These are phyloP conservation scores for Dasyprocta punctata DNA, from an alignment of 2,113 vertebrate species.

Conservation along the genomic window DNA sequence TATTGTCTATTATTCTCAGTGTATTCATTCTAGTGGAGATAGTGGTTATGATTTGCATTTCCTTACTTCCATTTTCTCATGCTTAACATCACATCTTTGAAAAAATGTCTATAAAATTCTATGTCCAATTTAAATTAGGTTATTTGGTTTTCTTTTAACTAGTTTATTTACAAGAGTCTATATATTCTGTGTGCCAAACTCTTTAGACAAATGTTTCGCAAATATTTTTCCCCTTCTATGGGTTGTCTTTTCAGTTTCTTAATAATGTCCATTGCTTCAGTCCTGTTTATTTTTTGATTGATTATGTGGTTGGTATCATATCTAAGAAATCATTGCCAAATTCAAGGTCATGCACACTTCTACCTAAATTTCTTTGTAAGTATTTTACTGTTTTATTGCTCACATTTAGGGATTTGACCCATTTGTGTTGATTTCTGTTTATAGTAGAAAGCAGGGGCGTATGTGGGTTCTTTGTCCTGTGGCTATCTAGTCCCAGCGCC, in stretches of 20 bases:
- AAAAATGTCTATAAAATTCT: neutral
- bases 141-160: neutral
- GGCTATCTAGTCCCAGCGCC: neutral
- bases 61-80: neutral
- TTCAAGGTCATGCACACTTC: neutral
- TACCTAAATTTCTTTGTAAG: neutral
- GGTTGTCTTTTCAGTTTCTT: neutral
- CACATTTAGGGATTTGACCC: neutral
- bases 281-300: neutral
- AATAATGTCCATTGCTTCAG: neutral
- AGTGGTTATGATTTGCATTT: neutral
- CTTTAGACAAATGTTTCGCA: neutral
- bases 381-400: neutral
- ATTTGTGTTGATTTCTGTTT: neutral
- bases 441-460: neutral
- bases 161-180: neutral
- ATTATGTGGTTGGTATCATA: neutral
- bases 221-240: neutral
- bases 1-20: neutral
- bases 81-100: neutral
- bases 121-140: neutral
- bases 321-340: neutral
- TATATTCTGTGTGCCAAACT: neutral
- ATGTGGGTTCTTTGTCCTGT: neutral
- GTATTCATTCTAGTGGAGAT: neutral